Evolutionary conservation across 2,888 invertebrate genomes (phyloP).

Genomic region (Orthosia cruda): DNA sequence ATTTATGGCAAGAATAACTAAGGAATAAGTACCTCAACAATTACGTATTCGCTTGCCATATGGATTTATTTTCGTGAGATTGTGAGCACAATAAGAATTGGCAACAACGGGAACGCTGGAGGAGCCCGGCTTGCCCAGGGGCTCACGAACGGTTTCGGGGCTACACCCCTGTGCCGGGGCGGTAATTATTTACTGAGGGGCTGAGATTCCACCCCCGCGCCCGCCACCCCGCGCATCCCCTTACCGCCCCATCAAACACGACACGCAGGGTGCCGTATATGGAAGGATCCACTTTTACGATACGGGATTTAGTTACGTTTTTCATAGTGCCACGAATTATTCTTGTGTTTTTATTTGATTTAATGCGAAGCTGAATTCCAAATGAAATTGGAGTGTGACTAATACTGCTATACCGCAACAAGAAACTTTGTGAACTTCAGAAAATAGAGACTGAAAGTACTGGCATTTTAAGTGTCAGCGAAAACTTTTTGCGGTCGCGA

Average conservation of each 20-base stretch:
- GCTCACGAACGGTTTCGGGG: slow-evolving; percentile 74
- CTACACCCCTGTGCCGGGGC: slow-evolving; percentile 81
- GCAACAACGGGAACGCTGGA: slow-evolving; percentile 59
- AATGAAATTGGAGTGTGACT: slow-evolving; percentile 13
- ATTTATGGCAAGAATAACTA: slow-evolving; percentile 47
- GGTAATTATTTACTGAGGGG: slow-evolving; percentile 90
- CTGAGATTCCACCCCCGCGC: slow-evolving; percentile 81
- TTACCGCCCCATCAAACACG: slow-evolving; percentile 67
- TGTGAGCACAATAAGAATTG: slow-evolving; percentile 68
- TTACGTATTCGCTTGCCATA: slow-evolving; percentile 64
- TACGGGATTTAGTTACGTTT: slow-evolving; percentile 57
- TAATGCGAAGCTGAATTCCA: slow-evolving; percentile 15
- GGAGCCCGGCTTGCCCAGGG: slow-evolving; percentile 55
- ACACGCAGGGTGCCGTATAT: slow-evolving; percentile 60
- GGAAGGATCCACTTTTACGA: slow-evolving; percentile 65
- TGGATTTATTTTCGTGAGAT: slow-evolving; percentile 65
- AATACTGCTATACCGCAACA: slow-evolving; percentile 1
- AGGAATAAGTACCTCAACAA: slow-evolving; percentile 33
- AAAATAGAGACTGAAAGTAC: slow-evolving; percentile 18
- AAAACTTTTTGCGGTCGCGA: slow-evolving; percentile 34
- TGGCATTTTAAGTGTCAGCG: slow-evolving; percentile 6
- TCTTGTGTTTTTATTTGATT: slow-evolving; percentile 34
- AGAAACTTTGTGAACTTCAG: slow-evolving; percentile 38
- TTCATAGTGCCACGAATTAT: slow-evolving; percentile 40
- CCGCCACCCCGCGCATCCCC: slow-evolving; percentile 67